Percentiles rank a stretch among this genome's conserved stretches.
Conservation (phyloP, 35 echinoderm and acorn worm species). For the Lytechinus variegatus region DNA sequence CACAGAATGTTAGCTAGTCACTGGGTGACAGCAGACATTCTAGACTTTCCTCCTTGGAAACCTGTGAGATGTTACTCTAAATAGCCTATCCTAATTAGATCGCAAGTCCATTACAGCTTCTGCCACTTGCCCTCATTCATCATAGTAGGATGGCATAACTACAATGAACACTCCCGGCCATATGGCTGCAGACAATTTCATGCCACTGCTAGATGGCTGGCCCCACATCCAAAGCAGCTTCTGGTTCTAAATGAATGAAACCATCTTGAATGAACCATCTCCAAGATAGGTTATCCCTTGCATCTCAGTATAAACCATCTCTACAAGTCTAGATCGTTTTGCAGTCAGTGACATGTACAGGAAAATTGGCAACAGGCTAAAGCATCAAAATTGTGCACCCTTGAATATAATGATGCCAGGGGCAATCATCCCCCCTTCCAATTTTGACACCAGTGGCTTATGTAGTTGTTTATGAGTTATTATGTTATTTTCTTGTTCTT, state of each 20-base stretch:
- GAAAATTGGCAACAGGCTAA: no score
- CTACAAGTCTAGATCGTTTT: no score
- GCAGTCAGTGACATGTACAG: no score
- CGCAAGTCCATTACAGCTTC: neutral
- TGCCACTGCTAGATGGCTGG: no score
- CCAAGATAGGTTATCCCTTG: no score
- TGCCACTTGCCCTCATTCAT: constrained; percentile 3
- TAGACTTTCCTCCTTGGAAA: neutral
- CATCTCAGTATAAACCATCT: no score
- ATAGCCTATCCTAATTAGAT: constrained; percentile 33
- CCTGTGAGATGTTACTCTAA: neutral
- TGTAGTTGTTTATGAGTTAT: no score
- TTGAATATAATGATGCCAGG: no score
- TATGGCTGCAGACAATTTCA: neutral
- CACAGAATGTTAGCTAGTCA: neutral
- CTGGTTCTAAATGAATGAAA: neutral
- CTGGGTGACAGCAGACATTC: neutral
- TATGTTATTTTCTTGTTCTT: no score
- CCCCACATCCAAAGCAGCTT: neutral
- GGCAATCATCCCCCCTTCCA: no score
- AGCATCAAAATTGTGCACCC: no score
- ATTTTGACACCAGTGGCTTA: no score
- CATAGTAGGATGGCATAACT: neutral
- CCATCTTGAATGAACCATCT: neutral
- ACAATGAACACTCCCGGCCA: neutral